Evolutionary conservation across 1,140 invertebrate genomes (phyloP), one percentile per base, ranked within the genome.

Genomic region (Limonius californicus): DNA sequence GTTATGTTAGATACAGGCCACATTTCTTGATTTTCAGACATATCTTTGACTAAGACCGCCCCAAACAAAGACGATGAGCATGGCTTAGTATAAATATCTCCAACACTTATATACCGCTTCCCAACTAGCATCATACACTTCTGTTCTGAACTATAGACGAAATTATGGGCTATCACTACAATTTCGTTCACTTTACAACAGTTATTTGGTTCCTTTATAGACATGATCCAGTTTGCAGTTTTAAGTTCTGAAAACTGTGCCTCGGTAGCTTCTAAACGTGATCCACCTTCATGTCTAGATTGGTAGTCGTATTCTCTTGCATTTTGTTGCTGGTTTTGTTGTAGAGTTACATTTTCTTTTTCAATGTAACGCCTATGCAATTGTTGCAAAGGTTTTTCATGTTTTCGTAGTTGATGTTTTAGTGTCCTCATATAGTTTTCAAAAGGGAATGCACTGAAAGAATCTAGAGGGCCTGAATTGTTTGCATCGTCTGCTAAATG

Each of bases 311-410:
- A n/a, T n/a, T n/a, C n/a, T n/a, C n/a, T n/a, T n/a, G n/a, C n/a
- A n/a, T n/a, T n/a, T n/a, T n/a, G n/a, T n/a, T n/a, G n/a, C n/a
- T n/a, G n/a, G n/a, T n/a, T n/a, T n/a, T n/a, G n/a, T n/a, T n/a
- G n/a, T n/a, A n/a, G n/a, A n/a, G n/a, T n/a, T n/a, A n/a, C n/a
- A n/a, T n/a, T n/a, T n/a, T 45, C 42, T 15, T n/a, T 45, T 18
- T 45, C 42, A 4, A 45, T 45, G 16, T 45, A 45, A 15, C 42
- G n/a, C 12, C 42, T n/a, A 45, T 45, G 42, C 16, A 45, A 45
- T 45, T 45, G 42, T 45, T 45, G 42, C 42, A 45, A 45, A 15
- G 42, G 42, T 45, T 45, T 45, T 6, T 45, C 12, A 15, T n/a
- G 2, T 45, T 45, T 45, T 18, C 42, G 4, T 45, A 45, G 14